Evolutionary conservation across 2,888 invertebrate species (phyloP).

Genomic region (Meganola albula): DNA sequence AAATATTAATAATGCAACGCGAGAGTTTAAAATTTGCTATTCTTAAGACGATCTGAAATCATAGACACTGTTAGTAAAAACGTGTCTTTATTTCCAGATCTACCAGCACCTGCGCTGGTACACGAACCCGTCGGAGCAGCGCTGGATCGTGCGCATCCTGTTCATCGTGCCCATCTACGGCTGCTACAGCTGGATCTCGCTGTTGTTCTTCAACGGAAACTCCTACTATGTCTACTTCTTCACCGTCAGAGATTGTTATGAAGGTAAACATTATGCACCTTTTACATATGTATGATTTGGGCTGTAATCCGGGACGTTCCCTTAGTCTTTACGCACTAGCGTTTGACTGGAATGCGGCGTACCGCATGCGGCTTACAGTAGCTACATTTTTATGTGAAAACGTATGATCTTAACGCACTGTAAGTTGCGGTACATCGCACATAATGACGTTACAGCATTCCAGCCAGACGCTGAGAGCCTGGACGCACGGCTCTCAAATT

Average conservation of each 20-base stretch:
- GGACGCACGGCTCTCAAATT: no score
- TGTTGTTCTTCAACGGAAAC: constrained; percentile 98
- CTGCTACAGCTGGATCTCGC: constrained; percentile 98
- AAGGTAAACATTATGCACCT: constrained; percentile 80
- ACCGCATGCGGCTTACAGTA: no score
- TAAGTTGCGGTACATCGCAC: no score
- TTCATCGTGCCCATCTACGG: constrained; percentile 99
- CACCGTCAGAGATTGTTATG: constrained; percentile 99
- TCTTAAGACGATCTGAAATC: no score
- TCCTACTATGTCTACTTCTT: constrained; percentile 99
- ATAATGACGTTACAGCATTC: no score
- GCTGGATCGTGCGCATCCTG: constrained; percentile 99
- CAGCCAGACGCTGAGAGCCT: no score
- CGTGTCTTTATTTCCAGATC: constrained; percentile 81
- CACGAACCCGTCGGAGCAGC: constrained; percentile 98
- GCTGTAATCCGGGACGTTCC: not conserved
- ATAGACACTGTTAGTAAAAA: not conserved
- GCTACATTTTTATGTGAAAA: no score
- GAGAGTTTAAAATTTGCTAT: no score
- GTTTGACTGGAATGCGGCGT: no score
- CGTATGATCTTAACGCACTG: no score
- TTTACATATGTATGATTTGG: not conserved
- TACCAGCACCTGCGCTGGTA: constrained; percentile 99
- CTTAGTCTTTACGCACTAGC: no score
- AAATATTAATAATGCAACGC: no score